Conservation (phyloP, 2,113 vertebrate genomes). For the Phyllopteryx taeniolatus region DNA sequence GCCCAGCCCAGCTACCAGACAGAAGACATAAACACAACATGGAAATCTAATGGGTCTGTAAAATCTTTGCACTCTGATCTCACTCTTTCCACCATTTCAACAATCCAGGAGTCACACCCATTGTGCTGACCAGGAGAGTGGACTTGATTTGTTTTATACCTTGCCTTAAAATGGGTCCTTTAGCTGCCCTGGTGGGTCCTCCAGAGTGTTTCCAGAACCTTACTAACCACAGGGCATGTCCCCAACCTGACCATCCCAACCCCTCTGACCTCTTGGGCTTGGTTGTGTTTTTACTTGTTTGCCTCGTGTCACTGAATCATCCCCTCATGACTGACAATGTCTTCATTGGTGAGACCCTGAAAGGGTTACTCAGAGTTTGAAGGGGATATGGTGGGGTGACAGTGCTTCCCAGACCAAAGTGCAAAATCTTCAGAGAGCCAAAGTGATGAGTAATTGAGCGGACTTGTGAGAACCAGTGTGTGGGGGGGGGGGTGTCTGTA, state of each 20-base stretch:
- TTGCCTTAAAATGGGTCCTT: not conserved
- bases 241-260: not conserved
- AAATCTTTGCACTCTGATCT: constrained; percentile 58
- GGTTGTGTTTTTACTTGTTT: constrained; percentile 21
- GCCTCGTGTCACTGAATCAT: constrained; percentile 43
- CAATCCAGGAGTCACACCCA: constrained; percentile 43
- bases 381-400: constrained; percentile 13
- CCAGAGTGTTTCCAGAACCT: constrained; percentile 1
- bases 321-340: constrained; percentile 15
- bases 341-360: constrained; percentile 14
- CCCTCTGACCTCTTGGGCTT: constrained; percentile 3
- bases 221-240: not conserved
- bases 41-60: constrained; percentile 56
- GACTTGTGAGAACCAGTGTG: constrained; percentile 77
- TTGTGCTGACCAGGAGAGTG: constrained; percentile 10
- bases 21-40: constrained; percentile 67
- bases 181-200: not conserved
- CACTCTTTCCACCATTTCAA: constrained; percentile 60
- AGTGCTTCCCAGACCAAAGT: constrained; percentile 46
- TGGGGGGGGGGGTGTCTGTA: constrained; percentile 25
- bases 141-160: not conserved
- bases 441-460: constrained; percentile 70
- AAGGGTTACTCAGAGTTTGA: constrained; percentile 44
- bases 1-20: constrained; percentile 56
- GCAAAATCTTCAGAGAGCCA: constrained; percentile 48